Percentiles rank a stretch among this genome's conserved stretches.
Conservation (phyloP, 2,113 vertebrate genomes). For the Orcinus orca region DNA sequence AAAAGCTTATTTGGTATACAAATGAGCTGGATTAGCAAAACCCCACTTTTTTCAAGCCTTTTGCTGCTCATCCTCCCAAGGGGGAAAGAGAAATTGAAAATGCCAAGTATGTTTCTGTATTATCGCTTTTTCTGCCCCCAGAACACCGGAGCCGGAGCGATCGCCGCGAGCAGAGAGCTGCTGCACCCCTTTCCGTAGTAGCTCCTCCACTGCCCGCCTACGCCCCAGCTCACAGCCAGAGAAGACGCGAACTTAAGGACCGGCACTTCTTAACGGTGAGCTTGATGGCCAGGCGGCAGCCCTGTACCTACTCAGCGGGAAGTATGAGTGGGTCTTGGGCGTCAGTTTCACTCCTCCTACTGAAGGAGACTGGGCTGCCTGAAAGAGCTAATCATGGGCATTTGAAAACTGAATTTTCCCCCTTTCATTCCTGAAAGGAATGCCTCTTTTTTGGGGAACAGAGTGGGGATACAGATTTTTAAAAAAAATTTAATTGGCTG, state of each 20-base stretch:
- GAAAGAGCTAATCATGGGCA: not conserved
- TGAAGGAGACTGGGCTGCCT: not conserved
- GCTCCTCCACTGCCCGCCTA: slow-evolving; percentile 89
- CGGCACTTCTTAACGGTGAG: slow-evolving; percentile 89
- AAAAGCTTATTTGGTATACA: not conserved
- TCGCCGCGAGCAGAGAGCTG: slow-evolving; percentile 86
- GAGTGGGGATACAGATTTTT: not conserved
- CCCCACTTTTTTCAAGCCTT: not conserved
- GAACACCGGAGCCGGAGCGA: slow-evolving; percentile 86
- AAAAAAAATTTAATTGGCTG: not conserved
- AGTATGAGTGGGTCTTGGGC: not conserved
- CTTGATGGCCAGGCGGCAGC: not conserved
- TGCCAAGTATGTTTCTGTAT: not conserved
- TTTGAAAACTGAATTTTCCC: not conserved
- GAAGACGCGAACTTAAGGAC: slow-evolving; percentile 89
- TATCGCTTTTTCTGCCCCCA: slow-evolving; percentile 74
- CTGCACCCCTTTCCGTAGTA: slow-evolving; percentile 83
- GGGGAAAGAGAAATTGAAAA: not conserved
- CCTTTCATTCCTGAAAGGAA: not conserved
- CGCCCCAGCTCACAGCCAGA: slow-evolving; percentile 85
- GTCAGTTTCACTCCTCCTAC: not conserved
- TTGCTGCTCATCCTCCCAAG: not conserved
- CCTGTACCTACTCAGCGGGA: not conserved
- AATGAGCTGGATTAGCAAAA: not conserved
- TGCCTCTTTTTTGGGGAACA: not conserved